phyloP scores from a whole-genome alignment of 2,888 invertebrate genomes.

The Drosophila birchii region DNA sequence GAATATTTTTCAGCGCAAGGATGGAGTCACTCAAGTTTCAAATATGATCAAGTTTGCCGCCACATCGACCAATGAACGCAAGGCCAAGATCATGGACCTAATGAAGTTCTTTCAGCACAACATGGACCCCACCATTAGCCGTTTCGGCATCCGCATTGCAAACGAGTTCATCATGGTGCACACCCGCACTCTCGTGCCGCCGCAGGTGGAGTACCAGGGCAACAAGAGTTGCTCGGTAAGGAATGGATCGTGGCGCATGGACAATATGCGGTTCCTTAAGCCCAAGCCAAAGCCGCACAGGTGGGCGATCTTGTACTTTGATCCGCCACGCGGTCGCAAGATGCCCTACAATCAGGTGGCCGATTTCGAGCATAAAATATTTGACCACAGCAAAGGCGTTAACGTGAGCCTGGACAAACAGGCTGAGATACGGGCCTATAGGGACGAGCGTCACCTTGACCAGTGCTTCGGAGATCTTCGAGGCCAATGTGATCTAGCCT shows the following conservation, averaged over 20 bases:
- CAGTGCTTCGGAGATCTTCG: conserved; percentile 51
- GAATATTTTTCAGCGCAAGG: conserved; percentile 85
- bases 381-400: neutral
- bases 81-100: conserved; percentile 90
- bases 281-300: conserved; percentile 49
- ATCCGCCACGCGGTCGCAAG: conserved; percentile 12
- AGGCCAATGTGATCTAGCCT: conserved; percentile 85
- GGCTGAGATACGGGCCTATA: conserved; percentile 47
- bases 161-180: conserved; percentile 90
- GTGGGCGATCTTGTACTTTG: conserved; percentile 75
- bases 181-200: conserved; percentile 92
- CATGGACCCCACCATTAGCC: conserved; percentile 86
- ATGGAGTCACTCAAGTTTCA: conserved; percentile 92
- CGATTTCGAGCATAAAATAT: conserved; percentile 41
- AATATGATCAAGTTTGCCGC: conserved; percentile 95
- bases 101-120: conserved; percentile 77
- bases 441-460: conserved; percentile 55
- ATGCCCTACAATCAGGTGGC: conserved; percentile 39
- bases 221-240: conserved; percentile 40
- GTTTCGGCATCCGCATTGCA: conserved; percentile 93
- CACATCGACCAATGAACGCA: conserved; percentile 90
- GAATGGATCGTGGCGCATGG: conserved; percentile 77
- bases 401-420: conserved; percentile 56
- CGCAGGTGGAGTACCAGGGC: conserved; percentile 88
- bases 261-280: conserved; percentile 52